Base-by-base conservation (phyloP, 2,797 vertebrate species). In the Ibycter americanus region DNA sequence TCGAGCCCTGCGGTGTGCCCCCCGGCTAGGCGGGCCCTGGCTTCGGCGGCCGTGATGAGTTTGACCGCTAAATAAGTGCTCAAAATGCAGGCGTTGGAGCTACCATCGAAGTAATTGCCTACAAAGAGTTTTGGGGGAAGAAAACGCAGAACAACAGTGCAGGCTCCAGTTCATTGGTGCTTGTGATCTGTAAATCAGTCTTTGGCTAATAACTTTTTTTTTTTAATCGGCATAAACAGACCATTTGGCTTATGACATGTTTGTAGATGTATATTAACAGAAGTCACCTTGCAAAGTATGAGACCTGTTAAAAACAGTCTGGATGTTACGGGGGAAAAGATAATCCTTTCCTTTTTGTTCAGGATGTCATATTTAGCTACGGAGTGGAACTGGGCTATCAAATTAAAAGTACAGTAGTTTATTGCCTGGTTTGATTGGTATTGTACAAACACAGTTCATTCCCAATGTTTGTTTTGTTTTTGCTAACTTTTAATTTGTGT, bases 191-290 rank as follows among this genome's bases (percentile, higher is more conserved):
- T 68, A 31, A 40, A 26, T 42, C 32, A 8, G 42, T 22, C 27
- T 58, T 76, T 8, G 32, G 19, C 62, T 42, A 32, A 26, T 42
- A 46, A 29, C 54, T 47, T 67, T 40, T n/a, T 26, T 31, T 66
- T 36, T 22, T 46, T 46, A 78, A 66, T 68, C 25, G 4, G 5
- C 67, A 66, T 80, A 51, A 85, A 68, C 25, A 79, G 23, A 27
- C 12, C 3, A 0, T 67, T 70, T 84, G 27, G 16, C 26, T 73
- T 80, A 4, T 32, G 68, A 3, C 22, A 0, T 4, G 22, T 65
- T 27, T 49, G n/a, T 70, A 52, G 55, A 31, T 36, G 5, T 27
- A 2, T 71, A 94, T 82, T 77, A 80, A 70, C 14, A 15, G 32
- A 74, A 76, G 52, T 67, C 47, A 52, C n/a, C 47, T 92, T 80